These are phyloP conservation scores for Danio jaintianensis DNA, from an alignment of 2,797 vertebrate species.

Conservation along the genomic window DNA sequence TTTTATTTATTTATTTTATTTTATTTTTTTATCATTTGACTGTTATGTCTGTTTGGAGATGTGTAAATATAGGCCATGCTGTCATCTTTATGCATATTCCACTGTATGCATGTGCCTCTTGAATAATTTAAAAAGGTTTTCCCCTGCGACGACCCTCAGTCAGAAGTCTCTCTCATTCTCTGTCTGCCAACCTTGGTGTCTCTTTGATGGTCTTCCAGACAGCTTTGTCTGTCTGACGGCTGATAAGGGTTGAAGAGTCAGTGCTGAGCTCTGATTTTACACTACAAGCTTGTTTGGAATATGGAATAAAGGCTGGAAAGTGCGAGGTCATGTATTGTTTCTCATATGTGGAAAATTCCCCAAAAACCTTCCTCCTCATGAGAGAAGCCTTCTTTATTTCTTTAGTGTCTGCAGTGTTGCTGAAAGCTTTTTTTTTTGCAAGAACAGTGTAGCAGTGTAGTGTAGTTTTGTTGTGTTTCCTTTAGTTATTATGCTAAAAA, in stretches of 20 bases:
- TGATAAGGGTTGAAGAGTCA: conserved; percentile 50
- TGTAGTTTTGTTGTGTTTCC: too few relatives aligned
- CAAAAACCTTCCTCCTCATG: not conserved
- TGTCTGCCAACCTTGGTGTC: not conserved
- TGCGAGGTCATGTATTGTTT: conserved; percentile 52
- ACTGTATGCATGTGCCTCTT: conserved; percentile 19
- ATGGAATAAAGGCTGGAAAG: conserved; percentile 44
- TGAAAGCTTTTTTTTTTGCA: not conserved
- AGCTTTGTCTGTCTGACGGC: conserved; percentile 53
- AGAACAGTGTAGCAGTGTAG: not conserved
- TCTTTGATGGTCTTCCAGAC: conserved; percentile 52
- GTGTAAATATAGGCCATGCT: conserved; percentile 51
- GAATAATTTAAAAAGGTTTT: conserved; percentile 56
- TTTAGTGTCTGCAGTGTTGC: not conserved
- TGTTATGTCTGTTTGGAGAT: conserved; percentile 52
- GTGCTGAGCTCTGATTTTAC: conserved; percentile 31
- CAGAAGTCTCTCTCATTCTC: conserved; percentile 18
- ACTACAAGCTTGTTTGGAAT: conserved; percentile 46
- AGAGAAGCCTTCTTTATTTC: not conserved
- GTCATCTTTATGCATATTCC: conserved; percentile 46
- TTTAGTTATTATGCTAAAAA: too few relatives aligned
- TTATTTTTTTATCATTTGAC: conserved; percentile 18
- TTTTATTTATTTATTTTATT: too few relatives aligned
- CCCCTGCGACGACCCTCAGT: conserved; percentile 45
- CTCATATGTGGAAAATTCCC: conserved; percentile 29